Conservation (phyloP, 2,888 invertebrate species). For the Erebia aethiops region DNA sequence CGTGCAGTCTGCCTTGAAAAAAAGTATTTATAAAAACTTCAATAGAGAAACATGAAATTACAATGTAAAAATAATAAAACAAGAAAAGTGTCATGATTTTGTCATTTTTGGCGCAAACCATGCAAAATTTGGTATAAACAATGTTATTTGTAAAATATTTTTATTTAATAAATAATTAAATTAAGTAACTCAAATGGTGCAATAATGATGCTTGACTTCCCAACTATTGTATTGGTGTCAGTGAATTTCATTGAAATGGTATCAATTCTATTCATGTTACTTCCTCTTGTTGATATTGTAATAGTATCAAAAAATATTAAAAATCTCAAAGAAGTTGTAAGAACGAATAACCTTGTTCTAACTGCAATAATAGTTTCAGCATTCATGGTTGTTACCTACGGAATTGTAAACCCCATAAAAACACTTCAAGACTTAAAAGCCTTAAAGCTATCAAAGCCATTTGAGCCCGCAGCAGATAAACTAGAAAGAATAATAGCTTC, state of each 20-base stretch:
- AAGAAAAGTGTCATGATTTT: neutral
- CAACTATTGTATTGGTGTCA: slow-evolving; percentile 32
- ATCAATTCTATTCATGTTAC: slow-evolving; percentile 53
- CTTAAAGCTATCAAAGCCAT: slow-evolving; percentile 36
- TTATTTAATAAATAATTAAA: neutral
- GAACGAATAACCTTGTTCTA: slow-evolving; percentile 29
- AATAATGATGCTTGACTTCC: slow-evolving; percentile 30
- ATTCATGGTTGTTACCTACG: slow-evolving; percentile 47
- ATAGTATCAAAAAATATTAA: slow-evolving; percentile 53
- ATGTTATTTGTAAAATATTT: neutral
- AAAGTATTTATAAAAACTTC: no score
- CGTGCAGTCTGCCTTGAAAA: no score
- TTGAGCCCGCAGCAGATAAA: slow-evolving; percentile 49
- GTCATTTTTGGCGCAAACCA: slow-evolving; percentile 5
- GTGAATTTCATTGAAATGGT: slow-evolving; percentile 59
- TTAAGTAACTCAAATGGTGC: no score
- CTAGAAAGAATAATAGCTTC: slow-evolving; percentile 53
- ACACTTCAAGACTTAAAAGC: slow-evolving; percentile 48
- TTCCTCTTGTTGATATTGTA: slow-evolving; percentile 55
- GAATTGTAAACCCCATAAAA: slow-evolving; percentile 57
- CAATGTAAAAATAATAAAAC: neutral
- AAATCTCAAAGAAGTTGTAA: slow-evolving; percentile 36
- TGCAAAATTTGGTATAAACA: neutral
- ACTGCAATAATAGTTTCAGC: slow-evolving; percentile 26
- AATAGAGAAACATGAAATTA: no score